These are phyloP conservation scores for Holothuria scabra DNA, from an alignment of 53 echinoderm and acorn worm genomes.

Conservation along the genomic window DNA sequence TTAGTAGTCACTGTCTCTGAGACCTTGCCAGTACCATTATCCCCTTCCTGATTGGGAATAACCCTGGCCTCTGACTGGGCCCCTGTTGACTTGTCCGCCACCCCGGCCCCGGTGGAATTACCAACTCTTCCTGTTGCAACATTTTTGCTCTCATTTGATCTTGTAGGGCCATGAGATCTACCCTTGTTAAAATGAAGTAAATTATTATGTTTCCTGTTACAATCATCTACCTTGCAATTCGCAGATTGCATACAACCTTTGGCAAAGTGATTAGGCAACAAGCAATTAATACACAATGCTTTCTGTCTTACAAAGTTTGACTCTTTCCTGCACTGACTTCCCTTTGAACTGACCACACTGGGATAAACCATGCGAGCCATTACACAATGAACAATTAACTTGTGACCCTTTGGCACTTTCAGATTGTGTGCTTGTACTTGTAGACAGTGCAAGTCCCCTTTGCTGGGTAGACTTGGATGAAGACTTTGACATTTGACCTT, in stretches of 20 bases:
- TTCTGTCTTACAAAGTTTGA: background rate
- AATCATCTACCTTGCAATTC: slow-evolving; percentile 21
- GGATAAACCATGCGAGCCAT: background rate
- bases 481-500: too few species aligned
- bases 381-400: slow-evolving; percentile 7
- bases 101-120: slow-evolving; percentile 15
- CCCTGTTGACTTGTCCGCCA: background rate
- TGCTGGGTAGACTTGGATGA: too few species aligned
- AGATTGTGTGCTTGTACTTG: too few species aligned
- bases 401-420: too few species aligned
- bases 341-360: slow-evolving; percentile 9
- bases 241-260: background rate
- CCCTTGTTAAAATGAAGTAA: slow-evolving; percentile 3
- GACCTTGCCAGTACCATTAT: too few species aligned
- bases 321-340: slow-evolving; percentile 3
- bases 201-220: slow-evolving; percentile 33
- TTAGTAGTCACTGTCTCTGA: too few species aligned
- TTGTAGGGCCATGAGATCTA: background rate
- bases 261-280: slow-evolving; percentile 25
- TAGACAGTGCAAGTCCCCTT: too few species aligned
- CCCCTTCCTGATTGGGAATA: too few species aligned
- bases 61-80: too few species aligned
- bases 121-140: background rate
- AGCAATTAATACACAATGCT: slow-evolving; percentile 33
- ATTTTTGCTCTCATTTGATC: background rate